These are phyloP conservation scores for Paracanthobrama guichenoti DNA, from an alignment of 2,113 vertebrate species.

Conservation along the genomic window DNA sequence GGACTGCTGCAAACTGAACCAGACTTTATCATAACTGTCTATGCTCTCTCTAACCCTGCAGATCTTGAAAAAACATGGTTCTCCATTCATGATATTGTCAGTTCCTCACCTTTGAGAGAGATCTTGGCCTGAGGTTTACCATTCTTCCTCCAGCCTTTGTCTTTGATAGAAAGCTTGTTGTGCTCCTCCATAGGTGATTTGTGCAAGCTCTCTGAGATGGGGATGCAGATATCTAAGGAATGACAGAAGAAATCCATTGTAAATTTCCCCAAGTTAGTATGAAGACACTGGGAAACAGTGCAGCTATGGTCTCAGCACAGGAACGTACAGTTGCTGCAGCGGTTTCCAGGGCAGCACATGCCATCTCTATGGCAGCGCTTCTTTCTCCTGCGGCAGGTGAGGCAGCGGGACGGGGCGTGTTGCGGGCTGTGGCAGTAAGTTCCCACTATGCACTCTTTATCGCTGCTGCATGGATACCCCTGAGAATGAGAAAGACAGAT, in stretches of 20 bases:
- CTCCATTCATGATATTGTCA: constrained; percentile 1
- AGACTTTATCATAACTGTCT: neutral
- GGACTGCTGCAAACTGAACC: neutral
- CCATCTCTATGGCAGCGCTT: constrained; percentile 91
- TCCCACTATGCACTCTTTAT: constrained; percentile 90
- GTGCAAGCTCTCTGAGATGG: constrained; percentile 87
- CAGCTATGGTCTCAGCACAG: neutral
- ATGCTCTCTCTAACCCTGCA: neutral
- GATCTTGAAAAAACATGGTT: neutral
- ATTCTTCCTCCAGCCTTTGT: constrained; percentile 87
- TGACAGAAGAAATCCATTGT: constrained; percentile 12
- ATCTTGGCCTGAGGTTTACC: constrained; percentile 84
- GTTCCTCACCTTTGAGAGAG: constrained; percentile 84
- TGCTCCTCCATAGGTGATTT: constrained; percentile 86
- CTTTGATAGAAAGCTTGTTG: constrained; percentile 83
- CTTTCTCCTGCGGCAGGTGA: constrained; percentile 89
- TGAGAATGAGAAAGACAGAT: constrained; percentile 58
- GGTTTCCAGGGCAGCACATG: constrained; percentile 95
- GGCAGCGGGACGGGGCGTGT: constrained; percentile 83
- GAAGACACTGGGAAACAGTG: neutral
- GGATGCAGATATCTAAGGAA: constrained; percentile 85
- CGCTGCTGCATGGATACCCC: constrained; percentile 89
- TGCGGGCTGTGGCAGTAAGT: constrained; percentile 94
- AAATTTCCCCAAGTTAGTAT: neutral
- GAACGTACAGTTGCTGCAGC: constrained; percentile 89